A percentile compares a stretch with the other conserved stretches of the same genome.
Conservation (phyloP, 2,888 invertebrate species). For the Ceraclea dissimilis region DNA sequence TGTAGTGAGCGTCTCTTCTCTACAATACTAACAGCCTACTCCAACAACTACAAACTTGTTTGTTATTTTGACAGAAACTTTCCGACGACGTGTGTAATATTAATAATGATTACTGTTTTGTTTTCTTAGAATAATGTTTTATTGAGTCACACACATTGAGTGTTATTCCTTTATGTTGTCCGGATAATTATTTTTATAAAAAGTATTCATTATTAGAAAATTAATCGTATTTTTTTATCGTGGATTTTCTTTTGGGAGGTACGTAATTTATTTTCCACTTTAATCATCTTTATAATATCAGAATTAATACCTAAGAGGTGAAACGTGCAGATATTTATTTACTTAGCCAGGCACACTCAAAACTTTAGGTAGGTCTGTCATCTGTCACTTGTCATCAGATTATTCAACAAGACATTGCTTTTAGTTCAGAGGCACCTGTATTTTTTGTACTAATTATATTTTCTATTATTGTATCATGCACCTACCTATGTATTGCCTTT, state of each 20-base stretch:
- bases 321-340: too few relatives aligned
- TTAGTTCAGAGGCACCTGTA: too few relatives aligned
- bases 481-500: too few relatives aligned
- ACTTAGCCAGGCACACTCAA: too few relatives aligned
- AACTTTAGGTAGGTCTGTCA: too few relatives aligned
- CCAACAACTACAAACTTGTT: not conserved
- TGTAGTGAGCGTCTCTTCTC: not conserved
- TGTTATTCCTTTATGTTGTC: not conserved
- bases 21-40: not conserved
- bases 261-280: not conserved
- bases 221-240: not conserved
- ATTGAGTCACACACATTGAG: not conserved
- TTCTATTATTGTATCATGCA: too few relatives aligned
- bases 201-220: not conserved
- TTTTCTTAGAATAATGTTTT: not conserved
- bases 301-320: too few relatives aligned
- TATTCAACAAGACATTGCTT: too few relatives aligned
- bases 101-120: not conserved
- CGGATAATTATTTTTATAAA: not conserved
- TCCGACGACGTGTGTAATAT: not conserved
- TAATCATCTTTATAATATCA: too few relatives aligned
- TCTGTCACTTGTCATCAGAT: too few relatives aligned
- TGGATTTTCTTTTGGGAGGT: not conserved
- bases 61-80: conserved; percentile 1
- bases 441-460: too few relatives aligned